A percentile compares a stretch with the other conserved stretches of the same genome.
Evolutionary conservation across 92 coral and sea anemone genomes (phyloP).

Genomic region (Palythoa grandiflora): DNA sequence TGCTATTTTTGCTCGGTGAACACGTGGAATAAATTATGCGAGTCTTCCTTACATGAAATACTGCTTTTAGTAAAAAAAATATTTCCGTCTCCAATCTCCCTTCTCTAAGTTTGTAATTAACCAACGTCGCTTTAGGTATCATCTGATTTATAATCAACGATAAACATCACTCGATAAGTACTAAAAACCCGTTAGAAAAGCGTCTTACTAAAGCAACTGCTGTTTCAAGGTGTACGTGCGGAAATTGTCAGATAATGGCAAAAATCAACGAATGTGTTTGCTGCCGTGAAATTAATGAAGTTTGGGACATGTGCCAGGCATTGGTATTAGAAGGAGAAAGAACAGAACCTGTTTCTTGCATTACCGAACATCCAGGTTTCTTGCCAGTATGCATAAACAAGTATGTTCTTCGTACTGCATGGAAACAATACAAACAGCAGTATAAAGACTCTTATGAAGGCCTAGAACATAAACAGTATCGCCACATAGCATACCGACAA

Average conservation of each 20-base stretch:
- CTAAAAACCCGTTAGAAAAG: constrained; percentile 1
- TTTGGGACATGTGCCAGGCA: constrained; percentile 47
- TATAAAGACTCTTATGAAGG: constrained; percentile 31
- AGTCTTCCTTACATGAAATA: constrained; percentile 9
- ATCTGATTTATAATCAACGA: constrained; percentile 17
- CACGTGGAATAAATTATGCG: not conserved
- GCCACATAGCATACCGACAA: constrained; percentile 49
- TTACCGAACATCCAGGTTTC: constrained; percentile 40
- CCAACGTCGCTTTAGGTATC: not conserved
- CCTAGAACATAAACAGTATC: constrained; percentile 32
- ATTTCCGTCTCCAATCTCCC: not conserved
- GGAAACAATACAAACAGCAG: constrained; percentile 45
- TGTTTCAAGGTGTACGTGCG: constrained; percentile 12
- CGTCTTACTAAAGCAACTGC: constrained; percentile 6
- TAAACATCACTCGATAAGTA: not conserved
- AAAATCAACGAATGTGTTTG: constrained; percentile 20
- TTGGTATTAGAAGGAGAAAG: constrained; percentile 40
- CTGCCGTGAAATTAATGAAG: constrained; percentile 42
- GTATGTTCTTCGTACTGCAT: constrained; percentile 36
- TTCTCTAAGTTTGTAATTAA: not conserved
- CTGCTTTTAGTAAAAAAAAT: not conserved
- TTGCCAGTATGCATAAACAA: constrained; percentile 37
- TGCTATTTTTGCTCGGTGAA: not conserved
- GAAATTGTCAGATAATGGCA: constrained; percentile 29
- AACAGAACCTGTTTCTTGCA: constrained; percentile 31